phyloP scores from a whole-genome alignment of 2,888 invertebrate species.

The Drosophila maculinotata region DNA sequence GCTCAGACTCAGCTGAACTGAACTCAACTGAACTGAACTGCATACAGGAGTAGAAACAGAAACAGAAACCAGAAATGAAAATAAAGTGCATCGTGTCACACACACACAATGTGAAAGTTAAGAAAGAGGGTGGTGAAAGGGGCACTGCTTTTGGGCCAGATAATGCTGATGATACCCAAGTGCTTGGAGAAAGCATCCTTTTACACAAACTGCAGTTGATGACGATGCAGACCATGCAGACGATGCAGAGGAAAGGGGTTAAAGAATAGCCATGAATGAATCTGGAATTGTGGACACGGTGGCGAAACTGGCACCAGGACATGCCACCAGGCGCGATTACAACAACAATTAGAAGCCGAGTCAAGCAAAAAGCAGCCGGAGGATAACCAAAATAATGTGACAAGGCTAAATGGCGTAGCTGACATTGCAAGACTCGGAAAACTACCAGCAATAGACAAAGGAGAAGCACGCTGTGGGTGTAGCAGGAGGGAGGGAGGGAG shows the following conservation, averaged over 20 bases:
- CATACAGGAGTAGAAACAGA: conserved; percentile 21
- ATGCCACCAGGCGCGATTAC: conserved; percentile 60
- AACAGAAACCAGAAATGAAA: conserved; percentile 33
- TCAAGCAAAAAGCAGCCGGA: conserved; percentile 22
- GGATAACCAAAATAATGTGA: conserved; percentile 80
- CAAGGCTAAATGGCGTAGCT: conserved; percentile 78
- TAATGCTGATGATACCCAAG: conserved; percentile 65
- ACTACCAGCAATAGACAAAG: conserved; percentile 22
- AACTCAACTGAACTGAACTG: conserved; percentile 29
- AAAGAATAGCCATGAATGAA: conserved; percentile 51
- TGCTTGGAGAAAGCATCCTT: conserved; percentile 13
- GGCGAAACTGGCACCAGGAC: conserved; percentile 49
- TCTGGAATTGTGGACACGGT: conserved; percentile 61
- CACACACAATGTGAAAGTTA: conserved; percentile 29
- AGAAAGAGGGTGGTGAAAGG: conserved; percentile 11
- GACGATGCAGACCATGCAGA: conserved; percentile 32
- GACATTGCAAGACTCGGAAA: conserved; percentile 66
- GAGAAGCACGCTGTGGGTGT: neutral
- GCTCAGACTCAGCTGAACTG: conserved; percentile 33
- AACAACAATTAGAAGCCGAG: conserved; percentile 70
- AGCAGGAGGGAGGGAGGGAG: neutral
- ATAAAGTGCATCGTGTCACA: conserved; percentile 47
- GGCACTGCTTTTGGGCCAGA: conserved; percentile 35
- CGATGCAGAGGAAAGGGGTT: conserved; percentile 19
- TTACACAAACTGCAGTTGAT: conserved; percentile 31